Base-by-base conservation (phyloP, 1,140 invertebrate genomes). In the Homalodisca vitripennis region DNA sequence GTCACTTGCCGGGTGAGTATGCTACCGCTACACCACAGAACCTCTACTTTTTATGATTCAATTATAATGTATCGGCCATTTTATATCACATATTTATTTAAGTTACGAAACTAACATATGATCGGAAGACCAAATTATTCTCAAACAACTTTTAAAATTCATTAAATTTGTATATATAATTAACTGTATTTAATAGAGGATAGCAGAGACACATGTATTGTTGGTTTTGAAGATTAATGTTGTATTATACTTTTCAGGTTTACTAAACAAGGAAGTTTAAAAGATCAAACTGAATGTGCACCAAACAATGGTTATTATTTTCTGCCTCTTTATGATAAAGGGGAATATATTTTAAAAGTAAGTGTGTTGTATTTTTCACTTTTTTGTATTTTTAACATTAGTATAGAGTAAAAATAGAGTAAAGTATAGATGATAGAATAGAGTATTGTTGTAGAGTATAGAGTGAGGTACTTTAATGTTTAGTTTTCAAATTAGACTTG, bases 301-400 rank as follows among this genome's bases (percentile, higher is more conserved):
- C 96, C 97, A 22, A 97, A 95, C 72, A 98, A 94, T 83, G 97
- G 96, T 0, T 99, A 99, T 80, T 99, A 98, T 78, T 97, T 99
- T 76, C 85, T 99, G 73, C 97, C 97, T 12, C 81, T 99, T 1
- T 98, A 99, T 80, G 95, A 97, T 77, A 97, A 96, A 79, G 97
- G 96, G 31, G 92, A 96, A 76, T 98, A 98, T 78, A 75, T 93
- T 34, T 80, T 95, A 32, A 90, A 90, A 81, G 90, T 89, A 78
- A 73, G 48, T 65, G 57, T 62, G n/a, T n/a, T n/a, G n/a, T n/a
- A n/a, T 62, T 26, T 6, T 29, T 10, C 13, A 26, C 6, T 26
- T 17, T 3, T 6, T 68, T 66, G 2, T 13, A 10, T 13, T 47
- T 66, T 24, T n/a, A 47, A 34, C 31, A 6, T 13, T 10, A 6